These are phyloP conservation scores for Eulithis testata DNA, from an alignment of 2,888 invertebrate species.

Conservation along the genomic window DNA sequence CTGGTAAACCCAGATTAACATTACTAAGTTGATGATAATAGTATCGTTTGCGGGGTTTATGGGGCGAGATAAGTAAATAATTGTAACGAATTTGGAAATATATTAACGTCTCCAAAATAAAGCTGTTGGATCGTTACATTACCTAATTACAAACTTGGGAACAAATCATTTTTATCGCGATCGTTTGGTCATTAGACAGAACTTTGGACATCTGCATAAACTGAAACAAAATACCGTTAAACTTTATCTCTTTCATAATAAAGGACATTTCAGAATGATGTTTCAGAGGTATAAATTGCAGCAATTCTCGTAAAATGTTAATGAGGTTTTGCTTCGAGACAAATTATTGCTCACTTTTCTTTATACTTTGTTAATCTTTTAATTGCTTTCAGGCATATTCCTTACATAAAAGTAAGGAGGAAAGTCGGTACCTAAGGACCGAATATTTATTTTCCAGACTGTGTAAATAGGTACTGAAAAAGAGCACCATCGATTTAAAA, in stretches of 20 bases:
- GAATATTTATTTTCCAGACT: not conserved
- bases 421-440: not conserved
- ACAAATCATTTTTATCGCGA: constrained; percentile 68
- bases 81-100: not conserved
- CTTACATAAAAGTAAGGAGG: too few species aligned
- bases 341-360: constrained; percentile 19
- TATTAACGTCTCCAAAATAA: constrained; percentile 5
- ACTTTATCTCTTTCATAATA: constrained; percentile 21
- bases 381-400: not conserved
- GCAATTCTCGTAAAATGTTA: constrained; percentile 28
- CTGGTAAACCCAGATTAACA: not conserved
- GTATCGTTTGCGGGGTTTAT: not conserved
- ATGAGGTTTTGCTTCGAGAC: constrained; percentile 27
- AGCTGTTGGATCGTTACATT: not conserved
- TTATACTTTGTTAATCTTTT: constrained; percentile 9
- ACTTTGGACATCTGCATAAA: constrained; percentile 28
- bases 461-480: not conserved
- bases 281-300: constrained; percentile 17
- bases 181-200: constrained; percentile 40
- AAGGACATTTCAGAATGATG: constrained; percentile 16
- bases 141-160: constrained; percentile 31
- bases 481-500: too few species aligned
- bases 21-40: not conserved
- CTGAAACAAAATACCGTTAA: constrained; percentile 15
- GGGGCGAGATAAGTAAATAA: not conserved